Evolutionary conservation across 2,797 vertebrate genomes (phyloP).

Genomic region (Thaleichthys pacificus): DNA sequence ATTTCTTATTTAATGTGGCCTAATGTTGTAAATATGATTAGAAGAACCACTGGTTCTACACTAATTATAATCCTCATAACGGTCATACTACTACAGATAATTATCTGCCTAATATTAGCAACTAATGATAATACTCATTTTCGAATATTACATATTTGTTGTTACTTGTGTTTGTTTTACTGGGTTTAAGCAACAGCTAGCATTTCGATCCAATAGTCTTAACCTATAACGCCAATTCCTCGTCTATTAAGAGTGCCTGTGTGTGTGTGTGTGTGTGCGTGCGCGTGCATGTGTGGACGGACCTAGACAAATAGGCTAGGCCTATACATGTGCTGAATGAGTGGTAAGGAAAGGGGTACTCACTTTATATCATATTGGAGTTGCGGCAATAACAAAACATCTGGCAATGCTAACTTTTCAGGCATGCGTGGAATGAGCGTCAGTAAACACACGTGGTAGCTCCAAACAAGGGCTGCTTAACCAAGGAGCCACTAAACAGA

Average conservation of each 20-base stretch:
- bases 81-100: no score
- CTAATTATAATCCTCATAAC: no score
- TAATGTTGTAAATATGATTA: no score
- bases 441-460: slow-evolving; percentile 46
- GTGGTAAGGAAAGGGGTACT: not conserved
- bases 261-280: not conserved
- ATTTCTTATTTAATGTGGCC: no score
- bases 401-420: slow-evolving; percentile 46
- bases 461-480: slow-evolving; percentile 42
- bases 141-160: no score
- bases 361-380: slow-evolving; percentile 21
- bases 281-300: not conserved
- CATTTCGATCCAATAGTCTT: not conserved
- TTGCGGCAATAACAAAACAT: slow-evolving; percentile 43
- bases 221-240: not conserved
- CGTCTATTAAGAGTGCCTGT: slow-evolving; percentile 2
- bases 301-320: not conserved
- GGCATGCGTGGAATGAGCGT: slow-evolving; percentile 19
- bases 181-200: no score
- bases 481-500: not conserved
- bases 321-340: not conserved
- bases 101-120: no score
- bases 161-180: no score
- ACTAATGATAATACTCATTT: no score
- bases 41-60: no score